Evolutionary conservation across 1,140 invertebrate species (phyloP), one percentile per base, ranked within the genome.

Genomic region (Neomicropteryx cornuta): DNA sequence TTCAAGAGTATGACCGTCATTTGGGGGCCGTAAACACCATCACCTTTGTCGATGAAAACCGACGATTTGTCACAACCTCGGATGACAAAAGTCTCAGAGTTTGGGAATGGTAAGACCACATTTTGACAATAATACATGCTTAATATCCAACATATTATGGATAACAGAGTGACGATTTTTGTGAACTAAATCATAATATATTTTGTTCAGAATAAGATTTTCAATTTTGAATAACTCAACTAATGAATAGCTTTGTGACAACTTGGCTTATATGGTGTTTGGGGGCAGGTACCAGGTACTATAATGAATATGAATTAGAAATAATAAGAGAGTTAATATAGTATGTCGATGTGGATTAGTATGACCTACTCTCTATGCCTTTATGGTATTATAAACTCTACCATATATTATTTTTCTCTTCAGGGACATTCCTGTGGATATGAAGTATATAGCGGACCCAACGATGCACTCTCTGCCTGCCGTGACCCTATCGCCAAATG

Each of bases 381-480:
- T 33, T 39, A 6, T 23, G 20, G 28, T 8, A 29, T 41, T 38
- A n/a, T n/a, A n/a, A n/a, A n/a, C n/a, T n/a, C n/a, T n/a, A n/a
- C n/a, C n/a, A n/a, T n/a, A n/a, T n/a, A n/a, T n/a, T n/a, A n/a
- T n/a, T n/a, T n/a, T n/a, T n/a, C n/a, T n/a, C 47, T 56, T 42
- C 52, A 88, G 83, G 85, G 94, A 99, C 60, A 97, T 99, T 58
- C 97, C 96, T 1, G 96, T 99, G 3, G 96, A 99, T 61, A 98
- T 99, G 83, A 99, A 99, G 61, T 97, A 99, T 56, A 99, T 99
- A 51, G 95, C 96, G n/a, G 96, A 99, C 70, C 95, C 96, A 2
- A 84, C 87, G 2, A 97, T 99, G 91, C 96, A 99, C 68, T 97
- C 94, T 4, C 97, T 99, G 83, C 97, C 97, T 1, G 83, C 92